Percentiles rank a stretch among this genome's conserved stretches.
Conservation (phyloP, 2,888 invertebrate genomes). For the Apotomis capreana region DNA sequence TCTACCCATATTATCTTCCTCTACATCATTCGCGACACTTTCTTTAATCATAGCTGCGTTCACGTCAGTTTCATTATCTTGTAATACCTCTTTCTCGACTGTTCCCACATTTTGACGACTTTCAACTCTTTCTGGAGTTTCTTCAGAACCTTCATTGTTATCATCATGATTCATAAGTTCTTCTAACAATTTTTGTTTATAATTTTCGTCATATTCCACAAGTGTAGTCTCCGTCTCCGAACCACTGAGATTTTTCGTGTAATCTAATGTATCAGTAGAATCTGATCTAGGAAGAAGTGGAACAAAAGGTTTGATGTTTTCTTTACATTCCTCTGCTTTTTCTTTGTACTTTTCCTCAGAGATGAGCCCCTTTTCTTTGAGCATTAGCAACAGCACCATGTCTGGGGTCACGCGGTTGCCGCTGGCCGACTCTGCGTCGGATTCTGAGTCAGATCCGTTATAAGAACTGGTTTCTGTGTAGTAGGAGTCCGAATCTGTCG, state of each 20-base stretch:
- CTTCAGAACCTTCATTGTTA: background rate
- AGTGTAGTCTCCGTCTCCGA: background rate
- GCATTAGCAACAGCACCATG: slow-evolving; percentile 22
- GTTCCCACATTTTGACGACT: background rate
- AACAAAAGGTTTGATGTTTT: slow-evolving; percentile 5
- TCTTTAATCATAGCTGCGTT: background rate
- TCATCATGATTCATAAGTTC: background rate
- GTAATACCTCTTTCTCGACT: background rate
- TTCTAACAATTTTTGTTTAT: background rate
- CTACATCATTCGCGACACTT: background rate
- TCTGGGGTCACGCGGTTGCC: slow-evolving; percentile 20
- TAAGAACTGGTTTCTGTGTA: background rate
- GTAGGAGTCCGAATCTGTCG: background rate
- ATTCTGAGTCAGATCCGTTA: slow-evolving; percentile 7
- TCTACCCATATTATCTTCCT: background rate
- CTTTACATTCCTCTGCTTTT: slow-evolving; percentile 1
- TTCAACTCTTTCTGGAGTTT: background rate
- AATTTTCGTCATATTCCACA: background rate
- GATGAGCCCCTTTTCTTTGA: slow-evolving; percentile 19
- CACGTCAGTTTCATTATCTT: background rate
- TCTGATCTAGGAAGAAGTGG: slow-evolving; percentile 5
- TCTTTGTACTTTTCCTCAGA: slow-evolving; percentile 14
- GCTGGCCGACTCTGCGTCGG: slow-evolving; percentile 26
- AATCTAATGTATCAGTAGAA: background rate
- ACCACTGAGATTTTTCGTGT: background rate